Evolutionary conservation across 2,888 invertebrate genomes (phyloP), one percentile per base, ranked within the genome.

Genomic region (Pollenia griseotomentosa): DNA sequence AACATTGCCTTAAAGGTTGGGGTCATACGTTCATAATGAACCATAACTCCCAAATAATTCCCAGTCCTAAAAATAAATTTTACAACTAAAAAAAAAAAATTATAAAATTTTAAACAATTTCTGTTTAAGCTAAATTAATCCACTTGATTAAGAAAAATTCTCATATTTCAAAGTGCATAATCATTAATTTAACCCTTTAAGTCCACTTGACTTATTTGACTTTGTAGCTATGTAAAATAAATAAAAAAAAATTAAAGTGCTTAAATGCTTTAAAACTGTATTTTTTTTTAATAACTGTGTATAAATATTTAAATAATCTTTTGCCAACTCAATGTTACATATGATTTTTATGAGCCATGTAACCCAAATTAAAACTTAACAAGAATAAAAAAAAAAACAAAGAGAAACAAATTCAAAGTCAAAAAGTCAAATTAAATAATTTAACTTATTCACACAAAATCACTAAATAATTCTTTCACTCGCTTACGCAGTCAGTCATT

Each of bases 401-500:
- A 14, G 33, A 12, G 55, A 78, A n/a, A 57, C 11, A 71, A 85
- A n/a, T 81, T 65, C 79, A 79, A 84, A 84, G 73, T 68, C 73
- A 79, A 68, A 74, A 84, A 79, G 84, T 84, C 84, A 84, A 79
- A 84, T 84, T 84, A 74, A 84, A 59, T 84, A 84, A 84, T 74
- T 84, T 79, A 84, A 74, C 63, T 51, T 83, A 65, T 71, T 77
- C 57, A 63, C 63, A 71, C 48, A 61, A 70, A 83, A 53, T 42
- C 61, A 83, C 4, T 63, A 48, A 40, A 44, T 66, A 16, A 59
- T 4, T 44, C 19, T 48, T 16, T 73, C 42, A 53, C 40, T 40
- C 51, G 23, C 55, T 46, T 42, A 12, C 40, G 16, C 71, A 55
- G 40, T 53, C 42, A 55, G 19, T 65, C 61, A 63, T 66, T 46